A percentile compares a stretch with the other conserved stretches of the same genome.
Evolutionary conservation across 2,797 vertebrate species (phyloP).

Genomic region (Myripristis jacobus): DNA sequence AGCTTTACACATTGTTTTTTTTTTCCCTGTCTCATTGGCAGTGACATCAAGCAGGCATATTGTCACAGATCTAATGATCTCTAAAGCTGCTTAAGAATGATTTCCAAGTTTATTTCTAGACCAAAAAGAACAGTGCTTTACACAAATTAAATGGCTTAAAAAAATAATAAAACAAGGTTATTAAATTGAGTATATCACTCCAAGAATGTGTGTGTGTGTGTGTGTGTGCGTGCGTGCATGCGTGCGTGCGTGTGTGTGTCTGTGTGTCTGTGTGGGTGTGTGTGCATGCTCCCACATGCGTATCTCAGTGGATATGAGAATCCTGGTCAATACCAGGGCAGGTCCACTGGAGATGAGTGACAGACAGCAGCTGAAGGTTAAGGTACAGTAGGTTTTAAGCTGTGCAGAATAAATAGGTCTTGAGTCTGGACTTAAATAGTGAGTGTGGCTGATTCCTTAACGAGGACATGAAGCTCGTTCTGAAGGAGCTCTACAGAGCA

Average conservation of each 20-base stretch:
- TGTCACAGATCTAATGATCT: neutral
- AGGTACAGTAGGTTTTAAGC: conserved; percentile 17
- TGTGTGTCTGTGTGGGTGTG: neutral
- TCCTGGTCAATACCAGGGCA: conserved; percentile 26
- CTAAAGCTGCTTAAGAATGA: neutral
- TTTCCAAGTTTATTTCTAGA: no score
- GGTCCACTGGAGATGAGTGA: conserved; percentile 24
- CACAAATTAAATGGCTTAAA: neutral
- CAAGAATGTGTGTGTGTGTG: neutral
- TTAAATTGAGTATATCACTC: neutral
- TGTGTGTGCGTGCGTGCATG: neutral
- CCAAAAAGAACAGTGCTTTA: neutral
- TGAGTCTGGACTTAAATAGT: conserved; percentile 11
- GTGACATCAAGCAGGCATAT: neutral
- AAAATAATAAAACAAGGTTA: neutral
- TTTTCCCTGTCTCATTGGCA: conserved; percentile 32
- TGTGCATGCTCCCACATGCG: neutral
- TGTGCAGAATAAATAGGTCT: conserved; percentile 25
- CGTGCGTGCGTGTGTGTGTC: neutral
- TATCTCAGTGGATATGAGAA: conserved; percentile 14
- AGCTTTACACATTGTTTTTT: conserved; percentile 52
- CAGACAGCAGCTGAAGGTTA: conserved; percentile 34
- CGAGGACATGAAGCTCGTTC: conserved; percentile 1
- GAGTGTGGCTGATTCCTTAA: conserved; percentile 22
- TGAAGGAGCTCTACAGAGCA: neutral